Percentiles rank a stretch among this genome's conserved stretches.
phyloP scores from a whole-genome alignment of 2,888 invertebrate species.

The Brassicogethes aeneus region DNA sequence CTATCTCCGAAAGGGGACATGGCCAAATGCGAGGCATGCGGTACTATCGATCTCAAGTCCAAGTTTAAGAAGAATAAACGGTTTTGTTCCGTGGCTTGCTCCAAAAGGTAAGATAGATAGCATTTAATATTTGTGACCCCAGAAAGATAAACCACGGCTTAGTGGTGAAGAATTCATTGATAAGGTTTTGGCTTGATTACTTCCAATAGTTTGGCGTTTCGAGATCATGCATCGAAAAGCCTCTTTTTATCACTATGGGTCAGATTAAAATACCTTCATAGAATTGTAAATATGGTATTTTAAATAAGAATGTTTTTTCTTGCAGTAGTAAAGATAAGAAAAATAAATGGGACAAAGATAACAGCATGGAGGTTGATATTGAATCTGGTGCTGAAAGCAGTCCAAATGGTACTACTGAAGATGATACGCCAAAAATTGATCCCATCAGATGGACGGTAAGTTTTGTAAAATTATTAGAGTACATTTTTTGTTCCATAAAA shows the following conservation, averaged over 20 bases:
- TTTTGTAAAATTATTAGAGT: constrained; percentile 12
- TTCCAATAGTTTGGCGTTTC: too few species aligned
- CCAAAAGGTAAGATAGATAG: constrained; percentile 50
- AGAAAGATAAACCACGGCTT: neutral
- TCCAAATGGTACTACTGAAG: constrained; percentile 34
- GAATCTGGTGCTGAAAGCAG: constrained; percentile 42
- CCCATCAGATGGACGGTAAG: constrained; percentile 58
- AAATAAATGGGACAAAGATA: constrained; percentile 35
- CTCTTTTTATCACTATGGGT: too few species aligned
- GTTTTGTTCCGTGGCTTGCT: constrained; percentile 68
- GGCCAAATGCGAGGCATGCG: constrained; percentile 67
- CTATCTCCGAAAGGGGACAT: constrained; percentile 46
- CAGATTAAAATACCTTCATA: too few species aligned
- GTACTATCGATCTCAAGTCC: constrained; percentile 52
- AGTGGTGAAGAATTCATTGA: constrained; percentile 6
- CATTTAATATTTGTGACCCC: neutral
- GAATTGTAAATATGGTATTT: neutral
- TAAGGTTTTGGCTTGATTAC: too few species aligned
- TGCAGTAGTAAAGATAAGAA: constrained; percentile 33
- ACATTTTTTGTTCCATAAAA: constrained; percentile 2
- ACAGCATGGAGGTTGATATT: constrained; percentile 37
- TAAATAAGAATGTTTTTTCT: constrained; percentile 5
- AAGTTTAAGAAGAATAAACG: constrained; percentile 67
- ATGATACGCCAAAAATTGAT: constrained; percentile 48
- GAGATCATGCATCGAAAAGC: too few species aligned